Conservation (phyloP, 1,140 invertebrate species). For the Hylaeus anthracinus region DNA sequence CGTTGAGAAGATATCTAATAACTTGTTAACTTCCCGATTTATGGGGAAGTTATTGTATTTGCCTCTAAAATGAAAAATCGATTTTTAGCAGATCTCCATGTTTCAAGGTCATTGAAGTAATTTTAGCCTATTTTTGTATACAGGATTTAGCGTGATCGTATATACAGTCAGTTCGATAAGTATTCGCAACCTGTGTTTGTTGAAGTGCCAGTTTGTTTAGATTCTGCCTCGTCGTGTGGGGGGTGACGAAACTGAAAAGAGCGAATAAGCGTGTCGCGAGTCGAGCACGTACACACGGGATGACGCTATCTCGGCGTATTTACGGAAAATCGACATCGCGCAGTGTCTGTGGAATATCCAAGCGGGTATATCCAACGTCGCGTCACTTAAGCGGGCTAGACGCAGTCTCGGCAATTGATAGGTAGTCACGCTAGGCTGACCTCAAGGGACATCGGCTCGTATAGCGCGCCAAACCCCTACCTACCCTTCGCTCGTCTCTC, state of each 20-base stretch:
- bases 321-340: conserved; percentile 56
- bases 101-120: too few species aligned
- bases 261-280: not conserved
- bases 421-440: conserved; percentile 71
- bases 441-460: conserved; percentile 68
- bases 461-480: conserved; percentile 36
- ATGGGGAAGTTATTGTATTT: too few species aligned
- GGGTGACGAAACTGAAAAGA: conserved; percentile 3
- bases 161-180: too few species aligned
- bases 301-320: conserved; percentile 43
- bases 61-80: too few species aligned
- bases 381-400: conserved; percentile 61
- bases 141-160: too few species aligned
- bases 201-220: not conserved
- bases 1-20: too few species aligned
- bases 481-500: not conserved
- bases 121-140: too few species aligned
- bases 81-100: too few species aligned
- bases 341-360: conserved; percentile 59
- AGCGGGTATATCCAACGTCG: conserved; percentile 56
- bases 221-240: too few species aligned
- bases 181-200: not conserved
- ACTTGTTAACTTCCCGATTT: too few species aligned
- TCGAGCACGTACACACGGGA: conserved; percentile 10
- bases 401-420: conserved; percentile 69